Evolutionary conservation across 2,888 invertebrate genomes (phyloP), one percentile per base, ranked within the genome.

Genomic region (Iphiclides podalirius): DNA sequence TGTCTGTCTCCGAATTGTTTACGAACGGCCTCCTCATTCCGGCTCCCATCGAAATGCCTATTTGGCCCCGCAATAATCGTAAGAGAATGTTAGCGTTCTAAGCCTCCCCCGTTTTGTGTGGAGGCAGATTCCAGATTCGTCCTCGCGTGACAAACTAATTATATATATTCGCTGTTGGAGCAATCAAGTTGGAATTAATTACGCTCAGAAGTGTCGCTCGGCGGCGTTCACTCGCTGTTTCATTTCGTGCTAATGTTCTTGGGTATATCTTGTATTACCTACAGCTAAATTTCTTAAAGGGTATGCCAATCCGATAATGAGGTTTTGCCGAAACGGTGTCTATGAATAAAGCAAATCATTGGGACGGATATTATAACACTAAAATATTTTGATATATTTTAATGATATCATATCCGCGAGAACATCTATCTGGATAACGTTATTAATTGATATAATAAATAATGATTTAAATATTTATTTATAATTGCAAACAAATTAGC

Each of bases 1-100:
- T 49, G 49, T 49, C 43, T 39, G 37, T 37, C 23, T 20, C 34
- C 39, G 38, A 15, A 43, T 49, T 49, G 49, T 48, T 37, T 49
- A 39, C 14, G 20, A 20, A 42, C 42, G 36, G 28, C 31, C 41
- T 47, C 47, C 41, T 48, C 36, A 48, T 48, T 42, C 42, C 40
- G 34, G 13, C 17, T 35, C 17, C 41, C 43, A 49, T 49, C 49
- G 43, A 44, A 49, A 49, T 49, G 17, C 31, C 43, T 43, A 39
- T 40, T 40, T 11, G 20, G 31, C 23, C 47, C 41, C 26, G 11
- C 49, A 44, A 39, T 44, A 49, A 43, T 43, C 48, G 43, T 49
- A 38, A 39, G 38, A 12, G 42, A 37, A 48, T 23, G 49, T 39
- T 8, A 43, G 39, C 33, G 38, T 43, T 43, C 38, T 34, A 23